phyloP scores from a whole-genome alignment of 2,888 invertebrate species.

The Rhingia campestris region DNA sequence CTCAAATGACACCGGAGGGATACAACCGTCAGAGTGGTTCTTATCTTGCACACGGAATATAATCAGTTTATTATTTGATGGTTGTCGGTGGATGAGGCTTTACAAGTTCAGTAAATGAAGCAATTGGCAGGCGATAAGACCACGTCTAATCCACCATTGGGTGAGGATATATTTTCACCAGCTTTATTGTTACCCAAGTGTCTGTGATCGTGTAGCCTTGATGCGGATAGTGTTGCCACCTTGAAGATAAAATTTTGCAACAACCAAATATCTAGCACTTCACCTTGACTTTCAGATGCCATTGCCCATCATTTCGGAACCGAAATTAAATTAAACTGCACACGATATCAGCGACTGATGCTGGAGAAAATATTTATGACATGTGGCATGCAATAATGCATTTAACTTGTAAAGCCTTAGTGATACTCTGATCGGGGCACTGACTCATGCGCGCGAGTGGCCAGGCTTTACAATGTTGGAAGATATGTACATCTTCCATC shows the following conservation, averaged over 20 bases:
- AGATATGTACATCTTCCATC: constrained; percentile 23
- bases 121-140: constrained; percentile 28
- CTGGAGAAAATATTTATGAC: constrained; percentile 51
- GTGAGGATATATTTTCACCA: constrained; percentile 1
- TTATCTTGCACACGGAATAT: constrained; percentile 64
- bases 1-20: background rate
- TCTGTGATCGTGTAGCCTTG: constrained; percentile 27
- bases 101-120: constrained; percentile 47
- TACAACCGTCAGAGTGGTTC: background rate
- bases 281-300: constrained; percentile 55
- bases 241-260: constrained; percentile 9
- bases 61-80: constrained; percentile 69
- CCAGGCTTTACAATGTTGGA: constrained; percentile 47
- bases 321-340: constrained; percentile 45
- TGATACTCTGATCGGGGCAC: constrained; percentile 6
- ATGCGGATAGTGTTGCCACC: background rate
- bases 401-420: constrained; percentile 46
- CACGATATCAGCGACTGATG: constrained; percentile 33
- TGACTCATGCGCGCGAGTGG: constrained; percentile 6
- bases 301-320: constrained; percentile 47
- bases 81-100: constrained; percentile 10
- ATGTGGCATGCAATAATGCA: constrained; percentile 72
- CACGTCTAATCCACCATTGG: background rate
- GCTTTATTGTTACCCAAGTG: constrained; percentile 8
- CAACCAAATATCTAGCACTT: constrained; percentile 47